These are phyloP conservation scores for Blastobasis adustella DNA, from an alignment of 2,888 invertebrate species.

Conservation along the genomic window DNA sequence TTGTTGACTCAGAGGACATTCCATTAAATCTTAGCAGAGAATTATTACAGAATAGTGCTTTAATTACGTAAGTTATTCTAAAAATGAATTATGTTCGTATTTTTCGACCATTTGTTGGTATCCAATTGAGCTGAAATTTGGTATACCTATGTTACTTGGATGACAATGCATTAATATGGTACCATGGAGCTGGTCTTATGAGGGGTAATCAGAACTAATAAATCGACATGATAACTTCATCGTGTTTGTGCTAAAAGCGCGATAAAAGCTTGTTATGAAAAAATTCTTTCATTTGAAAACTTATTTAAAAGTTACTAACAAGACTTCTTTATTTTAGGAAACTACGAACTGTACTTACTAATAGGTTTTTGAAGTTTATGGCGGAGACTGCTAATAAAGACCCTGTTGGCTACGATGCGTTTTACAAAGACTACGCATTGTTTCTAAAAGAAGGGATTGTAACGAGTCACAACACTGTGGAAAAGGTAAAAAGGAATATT, in stretches of 20 bases:
- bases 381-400: constrained; percentile 90
- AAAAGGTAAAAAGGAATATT: constrained; percentile 77
- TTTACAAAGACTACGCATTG: constrained; percentile 93
- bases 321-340: constrained; percentile 68
- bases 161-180: too few species aligned
- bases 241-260: too few species aligned
- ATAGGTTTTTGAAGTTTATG: constrained; percentile 88
- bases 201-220: too few species aligned
- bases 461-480: constrained; percentile 83
- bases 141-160: too few species aligned
- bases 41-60: constrained; percentile 92
- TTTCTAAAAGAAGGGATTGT: constrained; percentile 98
- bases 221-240: too few species aligned
- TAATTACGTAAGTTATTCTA: constrained; percentile 80
- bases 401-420: constrained; percentile 84
- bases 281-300: too few species aligned
- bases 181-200: too few species aligned
- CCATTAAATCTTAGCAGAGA: constrained; percentile 97
- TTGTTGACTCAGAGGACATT: constrained; percentile 99
- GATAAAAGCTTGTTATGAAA: too few species aligned
- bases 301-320: too few species aligned
- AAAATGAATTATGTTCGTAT: too few species aligned
- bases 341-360: constrained; percentile 87
- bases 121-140: too few species aligned
- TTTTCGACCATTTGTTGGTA: too few species aligned